These are phyloP conservation scores for Megalops cyprinoides DNA, from an alignment of 2,797 vertebrate species.

Conservation along the genomic window DNA sequence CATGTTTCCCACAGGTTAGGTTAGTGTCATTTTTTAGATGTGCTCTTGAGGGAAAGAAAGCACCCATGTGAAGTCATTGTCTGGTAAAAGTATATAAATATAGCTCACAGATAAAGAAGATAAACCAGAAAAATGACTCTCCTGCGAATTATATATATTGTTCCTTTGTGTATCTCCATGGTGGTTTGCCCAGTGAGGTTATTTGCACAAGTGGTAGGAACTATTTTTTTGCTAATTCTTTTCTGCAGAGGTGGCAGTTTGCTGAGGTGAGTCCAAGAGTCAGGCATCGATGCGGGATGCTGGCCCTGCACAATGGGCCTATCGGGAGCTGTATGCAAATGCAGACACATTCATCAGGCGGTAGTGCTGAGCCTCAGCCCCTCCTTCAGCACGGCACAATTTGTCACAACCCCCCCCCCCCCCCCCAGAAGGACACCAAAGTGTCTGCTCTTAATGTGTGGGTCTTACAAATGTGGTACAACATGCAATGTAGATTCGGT, in stretches of 20 bases:
- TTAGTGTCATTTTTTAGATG: too few relatives aligned
- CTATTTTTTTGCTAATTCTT: constrained; percentile 2
- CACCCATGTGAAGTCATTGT: not conserved
- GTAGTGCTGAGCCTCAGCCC: not conserved
- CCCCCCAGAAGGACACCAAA: not conserved
- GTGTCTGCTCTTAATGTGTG: not conserved
- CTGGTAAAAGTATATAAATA: not conserved
- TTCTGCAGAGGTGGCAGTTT: not conserved
- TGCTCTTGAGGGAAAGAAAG: not conserved
- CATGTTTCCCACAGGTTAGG: not conserved
- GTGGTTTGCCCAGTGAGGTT: not conserved
- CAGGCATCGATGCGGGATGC: not conserved
- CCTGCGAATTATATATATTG: not conserved
- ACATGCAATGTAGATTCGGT: not conserved
- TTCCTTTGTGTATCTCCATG: not conserved
- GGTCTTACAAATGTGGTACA: not conserved
- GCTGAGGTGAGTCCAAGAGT: constrained; percentile 10
- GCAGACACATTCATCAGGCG: not conserved
- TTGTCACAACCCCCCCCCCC: not conserved
- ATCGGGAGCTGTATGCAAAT: constrained; percentile 5
- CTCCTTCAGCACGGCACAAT: not conserved
- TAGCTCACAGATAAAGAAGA: not conserved
- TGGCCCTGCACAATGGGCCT: not conserved
- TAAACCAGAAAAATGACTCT: not conserved
- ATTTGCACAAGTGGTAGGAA: not conserved